These are phyloP conservation scores for Ceratosolen solmsi DNA, from an alignment of 1,140 invertebrate genomes.

Conservation along the genomic window DNA sequence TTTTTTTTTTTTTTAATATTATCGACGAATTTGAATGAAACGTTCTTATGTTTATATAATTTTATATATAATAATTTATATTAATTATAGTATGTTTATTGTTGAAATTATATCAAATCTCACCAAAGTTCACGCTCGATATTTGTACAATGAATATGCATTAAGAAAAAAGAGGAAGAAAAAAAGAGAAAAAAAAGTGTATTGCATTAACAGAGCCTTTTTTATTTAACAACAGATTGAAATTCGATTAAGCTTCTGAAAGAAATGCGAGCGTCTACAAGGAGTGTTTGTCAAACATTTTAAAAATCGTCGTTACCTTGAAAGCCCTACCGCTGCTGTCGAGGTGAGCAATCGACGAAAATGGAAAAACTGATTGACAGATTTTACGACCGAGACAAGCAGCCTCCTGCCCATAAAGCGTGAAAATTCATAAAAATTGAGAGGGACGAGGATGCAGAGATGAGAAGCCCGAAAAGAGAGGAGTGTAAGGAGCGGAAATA, in stretches of 20 bases:
- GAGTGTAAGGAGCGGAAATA: background rate
- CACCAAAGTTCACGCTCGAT: no score
- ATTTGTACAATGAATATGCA: no score
- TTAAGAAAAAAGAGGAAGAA: no score
- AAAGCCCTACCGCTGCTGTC: background rate
- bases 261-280: background rate
- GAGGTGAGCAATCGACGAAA: conserved; percentile 35
- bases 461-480: background rate
- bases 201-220: no score
- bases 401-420: background rate
- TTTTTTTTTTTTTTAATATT: no score
- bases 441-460: background rate
- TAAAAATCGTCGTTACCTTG: background rate
- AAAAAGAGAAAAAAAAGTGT: no score
- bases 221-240: background rate
- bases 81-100: no score
- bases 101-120: no score
- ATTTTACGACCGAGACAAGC: conserved; percentile 50
- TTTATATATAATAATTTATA: no score
- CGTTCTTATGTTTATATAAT: no score
- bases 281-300: background rate
- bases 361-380: conserved; percentile 54
- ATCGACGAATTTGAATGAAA: no score
- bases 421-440: conserved; percentile 26
- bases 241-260: conserved; percentile 10